phyloP scores from a whole-genome alignment of 2,797 vertebrate species.

The Acanthiza pusilla region DNA sequence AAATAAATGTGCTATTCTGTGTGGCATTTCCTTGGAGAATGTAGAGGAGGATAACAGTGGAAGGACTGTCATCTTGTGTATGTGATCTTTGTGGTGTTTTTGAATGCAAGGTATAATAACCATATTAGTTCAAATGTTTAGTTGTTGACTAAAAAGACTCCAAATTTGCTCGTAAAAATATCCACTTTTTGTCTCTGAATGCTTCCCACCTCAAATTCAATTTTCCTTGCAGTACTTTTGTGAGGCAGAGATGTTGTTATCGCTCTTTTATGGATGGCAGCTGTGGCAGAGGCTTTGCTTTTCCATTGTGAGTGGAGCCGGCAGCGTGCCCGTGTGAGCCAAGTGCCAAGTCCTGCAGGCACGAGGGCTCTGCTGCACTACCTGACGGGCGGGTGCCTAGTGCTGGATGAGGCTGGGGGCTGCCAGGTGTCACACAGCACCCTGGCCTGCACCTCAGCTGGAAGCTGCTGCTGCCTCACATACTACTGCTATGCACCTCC shows the following conservation, averaged over 20 bases:
- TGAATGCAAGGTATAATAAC: background rate
- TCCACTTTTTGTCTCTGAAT: background rate
- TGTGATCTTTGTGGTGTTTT: background rate
- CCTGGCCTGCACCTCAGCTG: background rate
- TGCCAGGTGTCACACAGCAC: background rate
- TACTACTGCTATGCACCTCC: background rate
- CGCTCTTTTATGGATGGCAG: background rate
- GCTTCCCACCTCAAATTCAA: background rate
- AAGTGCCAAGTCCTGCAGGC: background rate
- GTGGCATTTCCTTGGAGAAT: background rate
- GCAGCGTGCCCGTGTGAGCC: accelerated
- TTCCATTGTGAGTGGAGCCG: background rate
- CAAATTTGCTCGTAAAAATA: background rate
- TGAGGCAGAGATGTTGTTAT: background rate
- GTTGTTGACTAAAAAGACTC: background rate
- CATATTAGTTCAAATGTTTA: background rate
- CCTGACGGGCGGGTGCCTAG: background rate
- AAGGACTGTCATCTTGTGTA: background rate
- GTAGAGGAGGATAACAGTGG: background rate
- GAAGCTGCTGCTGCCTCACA: background rate
- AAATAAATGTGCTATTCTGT: background rate
- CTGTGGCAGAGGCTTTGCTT: background rate
- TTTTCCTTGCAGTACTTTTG: background rate
- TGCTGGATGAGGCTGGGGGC: background rate
- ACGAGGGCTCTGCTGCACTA: accelerated